Percentiles rank a stretch among this genome's conserved stretches.
These are phyloP conservation scores for Amphiduros pacificus DNA, from an alignment of 2,888 invertebrate genomes.

Conservation along the genomic window DNA sequence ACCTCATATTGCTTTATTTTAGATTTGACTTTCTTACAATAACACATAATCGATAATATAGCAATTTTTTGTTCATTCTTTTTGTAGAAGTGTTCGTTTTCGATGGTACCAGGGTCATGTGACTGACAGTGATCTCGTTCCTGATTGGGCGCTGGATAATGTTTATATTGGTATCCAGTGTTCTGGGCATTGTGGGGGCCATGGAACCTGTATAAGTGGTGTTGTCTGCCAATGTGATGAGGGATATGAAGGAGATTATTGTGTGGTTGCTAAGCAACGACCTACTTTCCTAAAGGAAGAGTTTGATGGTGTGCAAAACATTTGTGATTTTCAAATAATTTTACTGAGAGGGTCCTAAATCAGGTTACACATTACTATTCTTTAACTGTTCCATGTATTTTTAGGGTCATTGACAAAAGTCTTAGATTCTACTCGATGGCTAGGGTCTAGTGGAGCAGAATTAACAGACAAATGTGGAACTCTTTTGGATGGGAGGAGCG, in stretches of 20 bases:
- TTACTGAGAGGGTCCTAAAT: too few species aligned
- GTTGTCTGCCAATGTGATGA: constrained; percentile 53
- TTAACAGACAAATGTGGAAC: constrained; percentile 47
- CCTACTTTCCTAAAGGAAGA: constrained; percentile 54
- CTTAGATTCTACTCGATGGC: too few species aligned
- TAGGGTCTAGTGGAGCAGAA: constrained; percentile 47
- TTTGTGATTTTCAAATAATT: too few species aligned
- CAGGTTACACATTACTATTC: too few species aligned
- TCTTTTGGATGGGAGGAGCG: constrained; percentile 48
- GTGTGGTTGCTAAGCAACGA: constrained; percentile 34
- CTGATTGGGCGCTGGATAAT: constrained; percentile 60
- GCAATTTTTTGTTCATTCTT: too few species aligned
- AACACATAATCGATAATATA: too few species aligned
- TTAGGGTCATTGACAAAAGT: too few species aligned
- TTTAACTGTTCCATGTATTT: too few species aligned
- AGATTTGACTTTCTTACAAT: too few species aligned
- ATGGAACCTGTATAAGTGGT: constrained; percentile 54
- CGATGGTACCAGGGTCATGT: constrained; percentile 60
- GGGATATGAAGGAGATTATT: constrained; percentile 46
- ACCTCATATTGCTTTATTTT: too few species aligned
- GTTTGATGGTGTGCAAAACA: constrained; percentile 47
- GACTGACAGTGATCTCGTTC: constrained; percentile 42
- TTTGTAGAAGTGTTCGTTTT: constrained; percentile 51
- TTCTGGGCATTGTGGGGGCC: constrained; percentile 57
- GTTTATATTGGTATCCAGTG: constrained; percentile 60